Percentiles rank a stretch among this genome's conserved stretches.
Conservation (phyloP, 2,888 invertebrate species). For the Artemia sp. region DNA sequence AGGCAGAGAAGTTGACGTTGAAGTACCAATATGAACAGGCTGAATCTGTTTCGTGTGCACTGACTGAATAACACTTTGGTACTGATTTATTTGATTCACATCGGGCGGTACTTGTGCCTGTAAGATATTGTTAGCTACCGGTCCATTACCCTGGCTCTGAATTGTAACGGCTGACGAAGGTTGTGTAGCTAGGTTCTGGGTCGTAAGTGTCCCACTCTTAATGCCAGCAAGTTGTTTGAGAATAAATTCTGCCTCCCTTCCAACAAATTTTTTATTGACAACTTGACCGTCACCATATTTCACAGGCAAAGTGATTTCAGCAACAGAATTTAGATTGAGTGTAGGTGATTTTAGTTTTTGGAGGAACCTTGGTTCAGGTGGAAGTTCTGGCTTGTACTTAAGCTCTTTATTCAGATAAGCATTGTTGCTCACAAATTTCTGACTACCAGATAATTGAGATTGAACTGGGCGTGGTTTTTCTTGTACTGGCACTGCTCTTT, state of each 20-base stretch:
- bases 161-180: too few relatives aligned
- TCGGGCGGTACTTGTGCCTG: too few relatives aligned
- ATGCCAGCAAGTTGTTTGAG: background rate
- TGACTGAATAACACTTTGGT: too few relatives aligned
- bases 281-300: background rate
- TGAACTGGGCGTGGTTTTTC: background rate
- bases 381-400: constrained; percentile 8
- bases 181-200: too few relatives aligned
- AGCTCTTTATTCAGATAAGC: constrained; percentile 10
- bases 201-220: too few relatives aligned
- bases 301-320: constrained; percentile 4
- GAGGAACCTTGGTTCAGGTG: constrained; percentile 13
- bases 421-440: background rate
- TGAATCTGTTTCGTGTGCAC: too few relatives aligned
- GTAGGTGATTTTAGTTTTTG: background rate
- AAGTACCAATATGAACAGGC: too few relatives aligned
- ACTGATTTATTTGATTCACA: too few relatives aligned
- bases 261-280: constrained; percentile 6
- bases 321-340: background rate
- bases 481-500: background rate
- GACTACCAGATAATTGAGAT: background rate
- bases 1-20: too few relatives aligned
- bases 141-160: too few relatives aligned
- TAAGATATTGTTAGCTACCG: too few relatives aligned
- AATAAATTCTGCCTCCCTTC: background rate